Evolutionary conservation across 2,888 invertebrate species (phyloP).

Genomic region (Ditylenchus weischeri): DNA sequence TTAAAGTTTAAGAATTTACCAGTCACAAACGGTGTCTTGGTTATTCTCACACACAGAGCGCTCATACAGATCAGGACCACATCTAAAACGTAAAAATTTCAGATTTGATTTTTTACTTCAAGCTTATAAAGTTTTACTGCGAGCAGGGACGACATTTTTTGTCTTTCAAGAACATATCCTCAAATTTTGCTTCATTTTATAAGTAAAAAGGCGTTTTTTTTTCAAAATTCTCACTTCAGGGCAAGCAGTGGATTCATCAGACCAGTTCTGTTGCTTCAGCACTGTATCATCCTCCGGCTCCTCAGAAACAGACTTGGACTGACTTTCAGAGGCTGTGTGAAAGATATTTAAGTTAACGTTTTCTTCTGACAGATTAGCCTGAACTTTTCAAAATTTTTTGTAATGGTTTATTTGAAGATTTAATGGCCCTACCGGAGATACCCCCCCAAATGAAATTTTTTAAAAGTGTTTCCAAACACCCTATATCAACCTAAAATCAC

Average conservation of each 20-base stretch:
- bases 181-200: background rate
- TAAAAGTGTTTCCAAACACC: no score
- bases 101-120: background rate
- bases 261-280: constrained; percentile 3
- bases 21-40: constrained; percentile 41
- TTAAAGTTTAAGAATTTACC: constrained; percentile 16
- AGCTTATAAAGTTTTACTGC: background rate
- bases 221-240: background rate
- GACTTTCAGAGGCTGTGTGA: no score
- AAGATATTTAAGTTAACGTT: no score
- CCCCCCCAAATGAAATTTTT: no score
- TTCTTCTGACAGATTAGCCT: no score
- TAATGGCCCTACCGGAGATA: no score
- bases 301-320: no score
- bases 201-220: background rate
- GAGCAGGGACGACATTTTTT: constrained; percentile 26
- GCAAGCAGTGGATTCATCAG: background rate
- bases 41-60: constrained; percentile 27
- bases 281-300: background rate
- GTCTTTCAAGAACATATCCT: constrained; percentile 8
- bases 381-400: no score
- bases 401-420: no score
- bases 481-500: no score
- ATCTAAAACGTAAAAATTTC: constrained; percentile 29
- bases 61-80: constrained; percentile 38